Percentiles rank a stretch among this genome's conserved stretches.
Conservation (phyloP, 1,140 invertebrate species). For the honey bee (Apis mellifera) region Amel_HAv3.1 CM009935.2:11170001-11170500, state of each 20-base stretch:
- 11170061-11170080: background rate
- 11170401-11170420: background rate
- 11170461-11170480: too few relatives aligned
- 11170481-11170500: background rate
- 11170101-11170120: conserved; percentile 2
- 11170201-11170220: too few relatives aligned
- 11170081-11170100: background rate
- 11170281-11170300: background rate
- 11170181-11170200: background rate
- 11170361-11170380: conserved; percentile 31
- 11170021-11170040: too few relatives aligned
- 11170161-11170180: background rate
- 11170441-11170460: too few relatives aligned
- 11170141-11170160: too few relatives aligned
- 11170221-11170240: background rate
- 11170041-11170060: too few relatives aligned
- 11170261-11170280: background rate
- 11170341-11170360: background rate
- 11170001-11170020: too few relatives aligned
- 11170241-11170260: background rate
- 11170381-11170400: too few relatives aligned
- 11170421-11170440: too few relatives aligned
- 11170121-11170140: background rate
- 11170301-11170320: background rate
- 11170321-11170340: background rate